These are phyloP conservation scores for Lepus oiostolus DNA, from an alignment of 2,797 vertebrate species.

Conservation along the genomic window DNA sequence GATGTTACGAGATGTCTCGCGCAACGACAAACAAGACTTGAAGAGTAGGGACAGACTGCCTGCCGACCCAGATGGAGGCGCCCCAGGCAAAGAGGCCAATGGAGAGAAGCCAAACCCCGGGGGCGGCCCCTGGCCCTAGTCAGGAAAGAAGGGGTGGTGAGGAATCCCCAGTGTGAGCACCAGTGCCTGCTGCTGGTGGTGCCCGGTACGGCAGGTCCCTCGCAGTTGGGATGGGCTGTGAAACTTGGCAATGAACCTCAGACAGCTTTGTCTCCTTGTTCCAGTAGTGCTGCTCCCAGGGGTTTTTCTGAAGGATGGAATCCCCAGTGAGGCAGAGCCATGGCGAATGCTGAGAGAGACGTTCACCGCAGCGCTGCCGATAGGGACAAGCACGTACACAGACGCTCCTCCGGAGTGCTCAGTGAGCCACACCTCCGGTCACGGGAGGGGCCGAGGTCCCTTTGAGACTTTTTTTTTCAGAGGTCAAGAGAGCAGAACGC, in stretches of 20 bases:
- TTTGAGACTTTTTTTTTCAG: too few relatives aligned
- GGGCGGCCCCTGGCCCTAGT: not conserved
- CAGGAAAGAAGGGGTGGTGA: fast-evolving
- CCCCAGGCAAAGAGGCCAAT: not conserved
- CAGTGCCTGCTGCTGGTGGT: not conserved
- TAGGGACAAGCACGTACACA: too few relatives aligned
- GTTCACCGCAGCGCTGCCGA: not conserved
- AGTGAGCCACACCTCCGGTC: too few relatives aligned
- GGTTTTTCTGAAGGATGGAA: not conserved
- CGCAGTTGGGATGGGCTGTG: not conserved
- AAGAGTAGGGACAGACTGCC: fast-evolving
- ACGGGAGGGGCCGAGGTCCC: too few relatives aligned
- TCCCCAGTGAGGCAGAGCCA: not conserved
- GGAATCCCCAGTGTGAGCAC: too few relatives aligned
- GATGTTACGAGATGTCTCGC: fast-evolving
- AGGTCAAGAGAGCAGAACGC: not conserved
- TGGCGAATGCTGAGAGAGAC: not conserved
- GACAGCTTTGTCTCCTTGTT: not conserved
- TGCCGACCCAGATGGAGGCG: not conserved
- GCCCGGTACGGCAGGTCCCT: fast-evolving
- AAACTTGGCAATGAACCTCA: not conserved
- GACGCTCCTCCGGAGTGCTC: too few relatives aligned
- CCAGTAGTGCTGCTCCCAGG: not conserved
- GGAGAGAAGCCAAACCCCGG: not conserved
- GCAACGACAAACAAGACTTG: not conserved